These are phyloP conservation scores for Mythimna ferrago DNA, from an alignment of 2,888 invertebrate species.

Conservation along the genomic window DNA sequence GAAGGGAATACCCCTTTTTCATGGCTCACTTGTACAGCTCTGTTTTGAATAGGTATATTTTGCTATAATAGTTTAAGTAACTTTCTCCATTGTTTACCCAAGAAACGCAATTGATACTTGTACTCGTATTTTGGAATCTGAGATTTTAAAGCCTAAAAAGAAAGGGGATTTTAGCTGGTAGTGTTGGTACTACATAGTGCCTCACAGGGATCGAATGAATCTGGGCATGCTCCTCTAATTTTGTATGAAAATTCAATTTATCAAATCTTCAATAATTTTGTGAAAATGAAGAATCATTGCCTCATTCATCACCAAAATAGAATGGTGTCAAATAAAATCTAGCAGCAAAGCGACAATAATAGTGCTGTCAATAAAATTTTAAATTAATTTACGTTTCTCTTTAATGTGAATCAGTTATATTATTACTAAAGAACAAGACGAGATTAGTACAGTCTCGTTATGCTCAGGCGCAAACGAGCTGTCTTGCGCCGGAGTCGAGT, in stretches of 20 bases:
- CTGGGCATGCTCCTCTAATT: too few relatives aligned
- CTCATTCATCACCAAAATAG: background rate
- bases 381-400: conserved; percentile 78
- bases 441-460: conserved; percentile 83
- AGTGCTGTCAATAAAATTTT: conserved; percentile 55
- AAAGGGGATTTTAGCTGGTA: background rate
- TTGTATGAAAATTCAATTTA: too few relatives aligned
- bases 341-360: conserved; percentile 25
- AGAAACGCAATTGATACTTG: background rate
- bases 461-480: conserved; percentile 83
- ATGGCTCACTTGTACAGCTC: background rate
- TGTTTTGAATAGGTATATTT: background rate
- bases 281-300: background rate
- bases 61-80: background rate
- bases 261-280: background rate
- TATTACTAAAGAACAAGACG: conserved; percentile 80
- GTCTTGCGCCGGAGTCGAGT: conserved; percentile 75
- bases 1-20: background rate
- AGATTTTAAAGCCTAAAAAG: background rate
- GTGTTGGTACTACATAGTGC: background rate
- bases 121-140: background rate
- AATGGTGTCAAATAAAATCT: conserved; percentile 19
- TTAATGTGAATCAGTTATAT: conserved; percentile 78
- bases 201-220: background rate
- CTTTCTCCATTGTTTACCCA: background rate